Evolutionary conservation across 2,888 invertebrate species (phyloP), one percentile per base, ranked within the genome.

Genomic region (Heteromyza rotundicornis): DNA sequence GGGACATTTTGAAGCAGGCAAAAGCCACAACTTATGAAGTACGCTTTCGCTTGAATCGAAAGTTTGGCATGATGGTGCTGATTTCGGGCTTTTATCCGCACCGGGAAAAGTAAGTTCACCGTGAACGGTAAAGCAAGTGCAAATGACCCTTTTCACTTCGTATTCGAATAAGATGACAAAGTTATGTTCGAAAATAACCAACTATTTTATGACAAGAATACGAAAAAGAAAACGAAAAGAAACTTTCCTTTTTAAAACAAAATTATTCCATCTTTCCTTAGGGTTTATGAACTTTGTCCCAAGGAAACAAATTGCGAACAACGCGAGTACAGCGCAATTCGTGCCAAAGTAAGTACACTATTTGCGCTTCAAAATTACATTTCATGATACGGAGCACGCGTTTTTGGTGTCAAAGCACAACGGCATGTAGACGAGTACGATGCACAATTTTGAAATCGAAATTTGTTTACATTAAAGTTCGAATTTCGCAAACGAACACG

Each of bases 21-120:
- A 32, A 32, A n/a, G 27, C 64, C n/a, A 52, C 64, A 27, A 59
- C 66, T 19, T 79, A 76, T 70, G 76, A 78, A 64, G 79, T 80
- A 22, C 78, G 77, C 67, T 82, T 80, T 75, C 79, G 80, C 49
- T 66, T 77, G 63, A 82, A 78, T 72, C 76, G 77, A 67, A 82
- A 81, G 64, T 74, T 79, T 64, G 81, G 82, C 62, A 80, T 82
- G 80, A 76, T 82, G 73, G 80, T 80, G 65, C 80, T 80, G 63
- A 80, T 82, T 66, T 74, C 77, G 27, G 82, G 82, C 57, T 78
- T 81, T 60, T 73, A 77, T 66, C 73, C 78, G 22, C 73, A 80
- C 68, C 78, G 76, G 69, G 80, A 80, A 68, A 82, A 79, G 82
- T 82, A 71, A 73, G 72, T 72, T 8, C 8, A 24, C n/a, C n/a